Evolutionary conservation across 2,888 invertebrate species (phyloP).

Genomic region (Tricholauxania praeusta): DNA sequence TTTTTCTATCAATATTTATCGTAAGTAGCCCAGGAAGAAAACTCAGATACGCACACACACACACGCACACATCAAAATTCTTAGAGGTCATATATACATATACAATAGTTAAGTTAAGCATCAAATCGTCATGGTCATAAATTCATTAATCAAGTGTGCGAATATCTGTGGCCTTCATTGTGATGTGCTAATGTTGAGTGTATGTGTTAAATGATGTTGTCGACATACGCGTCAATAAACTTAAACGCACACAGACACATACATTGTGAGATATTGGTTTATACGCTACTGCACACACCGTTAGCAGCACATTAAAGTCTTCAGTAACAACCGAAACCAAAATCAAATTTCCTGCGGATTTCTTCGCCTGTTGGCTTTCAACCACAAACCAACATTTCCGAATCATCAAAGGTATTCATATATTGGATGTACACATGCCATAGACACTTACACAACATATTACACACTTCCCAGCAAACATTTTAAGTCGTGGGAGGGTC

Average conservation of each 20-base stretch:
- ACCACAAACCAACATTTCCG: slow-evolving; percentile 7
- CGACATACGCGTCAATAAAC: slow-evolving; percentile 3
- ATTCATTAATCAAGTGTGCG: slow-evolving; percentile 41
- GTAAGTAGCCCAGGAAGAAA: background rate
- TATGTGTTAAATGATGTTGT: background rate
- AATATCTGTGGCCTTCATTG: slow-evolving; percentile 31
- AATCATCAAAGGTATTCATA: background rate
- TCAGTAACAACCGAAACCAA: slow-evolving; percentile 1
- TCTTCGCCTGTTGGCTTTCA: background rate
- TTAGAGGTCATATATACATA: background rate
- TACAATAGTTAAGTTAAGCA: slow-evolving; percentile 21
- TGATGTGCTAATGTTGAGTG: slow-evolving; percentile 21
- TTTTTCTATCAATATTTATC: too few species aligned
- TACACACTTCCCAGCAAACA: background rate
- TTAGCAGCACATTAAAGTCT: background rate
- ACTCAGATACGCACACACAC: background rate
- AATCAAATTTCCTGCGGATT: background rate
- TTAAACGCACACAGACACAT: background rate
- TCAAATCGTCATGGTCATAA: slow-evolving; percentile 37
- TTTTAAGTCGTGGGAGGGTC: too few species aligned
- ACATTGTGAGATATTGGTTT: background rate
- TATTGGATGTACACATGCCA: background rate
- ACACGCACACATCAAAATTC: background rate
- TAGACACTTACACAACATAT: background rate
- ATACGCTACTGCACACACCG: too few species aligned